Base-by-base conservation (phyloP, 2,797 vertebrate species). In the Perodicticus potto region DNA sequence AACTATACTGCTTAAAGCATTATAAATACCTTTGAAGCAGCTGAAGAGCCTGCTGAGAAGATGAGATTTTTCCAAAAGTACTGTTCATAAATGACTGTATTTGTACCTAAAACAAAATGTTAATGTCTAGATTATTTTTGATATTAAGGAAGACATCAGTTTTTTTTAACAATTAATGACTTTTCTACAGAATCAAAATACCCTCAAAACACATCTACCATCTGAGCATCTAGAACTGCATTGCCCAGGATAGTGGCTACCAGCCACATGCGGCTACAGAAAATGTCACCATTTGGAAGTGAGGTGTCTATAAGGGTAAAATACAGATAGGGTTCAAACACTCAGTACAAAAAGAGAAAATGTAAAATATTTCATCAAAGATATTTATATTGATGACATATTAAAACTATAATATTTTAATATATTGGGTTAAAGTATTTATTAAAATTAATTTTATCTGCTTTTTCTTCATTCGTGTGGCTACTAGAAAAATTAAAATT, bases 11-110 rank as follows among this genome's bases (percentile, higher is more conserved):
- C 43, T 67, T 84, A 83, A 80, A 22, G 25, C 25, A 57, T 92
- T 86, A 73, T 91, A 72, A 96, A 77, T 97, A 99, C 99, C 99
- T 98, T 94, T 99, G 98, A 95, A 99, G 97, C 70, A 99, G 97
- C 61, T 96, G 96, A 93, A 99, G 97, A 59, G 99, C 98, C 86
- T 98, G 98, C 77, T 98, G 98, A 92, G 98, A 99, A 96, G 99
- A 99, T 53, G 98, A 84, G 93, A 99, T 99, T 95, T 98, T 99
- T 93, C 96, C 98, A 97, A 99, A 99, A 97, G 97, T 98, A 87
- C 91, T 98, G 94, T 65, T 98, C 99, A 99, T 99, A 97, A 99
- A 99, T 34, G 80, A 90, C 95, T 98, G 98, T 61, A 99, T 97
- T 96, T 99, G 98, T 25, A 96, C 55, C 99, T 99, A 96, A 97